Evolutionary conservation across 2,888 invertebrate species (phyloP).

Genomic region (Acheta domesticus): DNA sequence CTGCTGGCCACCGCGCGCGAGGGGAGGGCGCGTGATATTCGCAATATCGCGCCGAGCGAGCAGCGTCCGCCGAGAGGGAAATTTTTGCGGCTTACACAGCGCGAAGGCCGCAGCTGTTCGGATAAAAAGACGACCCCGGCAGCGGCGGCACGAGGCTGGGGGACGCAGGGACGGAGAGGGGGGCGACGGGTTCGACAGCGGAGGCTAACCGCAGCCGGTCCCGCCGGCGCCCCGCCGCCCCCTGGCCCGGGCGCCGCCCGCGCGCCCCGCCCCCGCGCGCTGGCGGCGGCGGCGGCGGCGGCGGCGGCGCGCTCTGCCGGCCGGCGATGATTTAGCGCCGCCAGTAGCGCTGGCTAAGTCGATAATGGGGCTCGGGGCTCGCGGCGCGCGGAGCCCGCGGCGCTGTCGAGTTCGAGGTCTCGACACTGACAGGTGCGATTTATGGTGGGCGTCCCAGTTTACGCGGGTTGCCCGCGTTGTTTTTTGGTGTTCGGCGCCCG

Average conservation of each 20-base stretch:
- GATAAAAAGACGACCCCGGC: neutral
- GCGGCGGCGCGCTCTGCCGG: neutral
- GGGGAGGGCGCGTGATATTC: neutral
- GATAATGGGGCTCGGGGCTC: neutral
- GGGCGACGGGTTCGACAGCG: conserved; percentile 8
- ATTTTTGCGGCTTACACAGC: conserved; percentile 6
- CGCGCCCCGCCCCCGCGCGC: neutral
- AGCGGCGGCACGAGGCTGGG: neutral
- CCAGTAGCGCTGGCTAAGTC: neutral
- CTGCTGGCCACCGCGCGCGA: neutral
- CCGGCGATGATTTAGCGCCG: conserved; percentile 7
- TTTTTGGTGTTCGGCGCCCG: neutral
- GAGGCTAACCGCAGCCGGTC: neutral
- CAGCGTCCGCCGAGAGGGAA: neutral
- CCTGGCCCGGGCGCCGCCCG: neutral
- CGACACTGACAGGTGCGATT: conserved; percentile 10
- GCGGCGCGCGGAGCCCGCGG: neutral
- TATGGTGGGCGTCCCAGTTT: conserved; percentile 18
- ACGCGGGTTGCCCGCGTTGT: neutral
- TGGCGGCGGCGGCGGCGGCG: too few relatives aligned
- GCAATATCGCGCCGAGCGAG: neutral
- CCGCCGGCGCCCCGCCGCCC: neutral
- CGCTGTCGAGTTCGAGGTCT: conserved; percentile 18
- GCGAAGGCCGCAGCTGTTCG: neutral
- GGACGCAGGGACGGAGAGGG: neutral